phyloP scores from a whole-genome alignment of 2,113 vertebrate genomes.

The Seriola dumerili region DNA sequence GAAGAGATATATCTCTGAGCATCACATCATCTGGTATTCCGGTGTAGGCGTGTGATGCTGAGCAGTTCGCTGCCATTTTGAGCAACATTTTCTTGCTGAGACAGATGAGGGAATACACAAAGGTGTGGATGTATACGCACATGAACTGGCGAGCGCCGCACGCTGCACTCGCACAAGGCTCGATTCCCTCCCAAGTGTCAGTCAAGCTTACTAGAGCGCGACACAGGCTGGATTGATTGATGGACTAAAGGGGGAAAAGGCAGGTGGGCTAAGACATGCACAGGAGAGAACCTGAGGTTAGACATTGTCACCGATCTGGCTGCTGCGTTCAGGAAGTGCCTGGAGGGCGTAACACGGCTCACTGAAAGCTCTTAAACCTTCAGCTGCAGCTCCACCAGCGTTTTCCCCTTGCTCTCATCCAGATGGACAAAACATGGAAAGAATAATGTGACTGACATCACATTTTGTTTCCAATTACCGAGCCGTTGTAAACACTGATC shows the following conservation, averaged over 20 bases:
- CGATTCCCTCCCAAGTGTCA: constrained; percentile 63
- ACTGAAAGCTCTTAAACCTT: constrained; percentile 49
- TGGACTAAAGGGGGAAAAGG: constrained; percentile 40
- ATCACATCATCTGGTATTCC: neutral
- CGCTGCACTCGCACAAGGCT: constrained; percentile 11
- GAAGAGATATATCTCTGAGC: constrained; percentile 18
- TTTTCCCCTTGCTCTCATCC: constrained; percentile 7
- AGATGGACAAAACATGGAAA: neutral
- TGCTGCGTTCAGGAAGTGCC: constrained; percentile 31
- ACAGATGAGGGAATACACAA: constrained; percentile 15
- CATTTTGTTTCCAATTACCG: constrained; percentile 67
- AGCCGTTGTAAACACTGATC: constrained; percentile 46
- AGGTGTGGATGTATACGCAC: constrained; percentile 12
- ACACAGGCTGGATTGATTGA: constrained; percentile 65
- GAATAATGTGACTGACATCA: constrained; percentile 53
- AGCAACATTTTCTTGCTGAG: neutral
- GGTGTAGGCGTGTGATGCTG: neutral
- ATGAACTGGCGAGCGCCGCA: constrained; percentile 23
- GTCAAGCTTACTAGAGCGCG: constrained; percentile 70
- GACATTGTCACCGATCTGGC: constrained; percentile 59
- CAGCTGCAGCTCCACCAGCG: constrained; percentile 3
- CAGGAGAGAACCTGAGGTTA: constrained; percentile 43
- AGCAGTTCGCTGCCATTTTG: constrained; percentile 35
- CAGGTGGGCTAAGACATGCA: constrained; percentile 32
- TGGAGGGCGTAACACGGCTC: constrained; percentile 29